These are phyloP conservation scores for Panonychus citri DNA, from an alignment of 1,140 invertebrate species.

Conservation along the genomic window DNA sequence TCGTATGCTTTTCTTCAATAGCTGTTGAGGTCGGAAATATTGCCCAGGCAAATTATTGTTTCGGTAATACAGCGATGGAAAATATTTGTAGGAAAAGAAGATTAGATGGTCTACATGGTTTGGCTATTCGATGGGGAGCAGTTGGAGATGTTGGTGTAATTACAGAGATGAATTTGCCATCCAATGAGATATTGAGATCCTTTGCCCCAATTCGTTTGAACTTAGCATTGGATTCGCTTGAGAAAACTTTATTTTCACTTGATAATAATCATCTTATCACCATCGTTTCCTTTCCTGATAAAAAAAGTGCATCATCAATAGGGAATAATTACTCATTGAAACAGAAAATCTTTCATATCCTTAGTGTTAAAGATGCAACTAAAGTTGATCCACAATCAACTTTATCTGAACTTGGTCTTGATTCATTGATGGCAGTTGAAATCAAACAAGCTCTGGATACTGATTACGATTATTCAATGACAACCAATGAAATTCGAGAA, in stretches of 20 bases:
- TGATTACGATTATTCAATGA: slow-evolving; percentile 43
- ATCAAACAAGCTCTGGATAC: slow-evolving; percentile 35
- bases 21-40: slow-evolving; percentile 79
- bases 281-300: slow-evolving; percentile 19
- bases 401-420: slow-evolving; percentile 77
- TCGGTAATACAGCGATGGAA: slow-evolving; percentile 90
- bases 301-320: slow-evolving; percentile 36
- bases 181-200: slow-evolving; percentile 67
- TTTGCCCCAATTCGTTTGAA: slow-evolving; percentile 71
- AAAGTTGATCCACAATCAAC: slow-evolving; percentile 44
- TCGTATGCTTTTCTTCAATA: slow-evolving; percentile 84
- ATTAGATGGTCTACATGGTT: slow-evolving; percentile 39
- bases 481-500: slow-evolving; percentile 60
- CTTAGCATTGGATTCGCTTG: slow-evolving; percentile 61
- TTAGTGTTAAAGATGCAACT: slow-evolving; percentile 49
- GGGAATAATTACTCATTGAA: slow-evolving; percentile 27
- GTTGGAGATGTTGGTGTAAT: slow-evolving; percentile 86
- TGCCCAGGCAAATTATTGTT: slow-evolving; percentile 83
- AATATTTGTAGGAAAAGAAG: slow-evolving; percentile 65
- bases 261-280: not conserved
- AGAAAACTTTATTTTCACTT: slow-evolving; percentile 33
- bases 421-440: slow-evolving; percentile 89
- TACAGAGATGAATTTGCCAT: slow-evolving; percentile 52
- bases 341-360: slow-evolving; percentile 21
- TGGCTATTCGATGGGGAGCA: slow-evolving; percentile 90